A percentile compares a stretch with the other conserved stretches of the same genome.
Evolutionary conservation across 2,797 vertebrate genomes (phyloP).

Genomic region (Sitta carolinensis): DNA sequence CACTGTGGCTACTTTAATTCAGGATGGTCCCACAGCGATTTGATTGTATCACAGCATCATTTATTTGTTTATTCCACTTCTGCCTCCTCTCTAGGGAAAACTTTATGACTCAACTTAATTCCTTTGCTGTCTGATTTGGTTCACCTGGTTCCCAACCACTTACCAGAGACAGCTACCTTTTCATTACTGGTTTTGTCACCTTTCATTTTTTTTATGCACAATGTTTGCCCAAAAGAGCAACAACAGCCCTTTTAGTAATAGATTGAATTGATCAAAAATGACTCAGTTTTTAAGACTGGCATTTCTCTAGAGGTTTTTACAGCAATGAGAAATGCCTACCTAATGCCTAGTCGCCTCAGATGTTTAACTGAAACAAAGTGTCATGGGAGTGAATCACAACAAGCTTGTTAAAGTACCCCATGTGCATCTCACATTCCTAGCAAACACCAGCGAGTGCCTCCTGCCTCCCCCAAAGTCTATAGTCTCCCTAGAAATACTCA

Average conservation of each 20-base stretch:
- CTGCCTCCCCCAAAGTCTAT: background rate
- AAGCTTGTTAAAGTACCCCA: background rate
- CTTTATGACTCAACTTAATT: constrained; percentile 17
- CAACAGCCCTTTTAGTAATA: background rate
- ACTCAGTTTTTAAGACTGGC: background rate
- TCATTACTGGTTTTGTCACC: background rate
- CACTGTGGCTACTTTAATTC: background rate
- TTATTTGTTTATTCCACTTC: background rate
- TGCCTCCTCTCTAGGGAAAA: background rate
- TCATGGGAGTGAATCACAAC: background rate
- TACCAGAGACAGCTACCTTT: background rate
- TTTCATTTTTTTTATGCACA: background rate
- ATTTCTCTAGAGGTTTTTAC: background rate
- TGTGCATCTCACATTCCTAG: background rate
- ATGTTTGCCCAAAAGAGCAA: background rate
- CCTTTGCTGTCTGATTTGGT: background rate
- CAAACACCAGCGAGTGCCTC: background rate
- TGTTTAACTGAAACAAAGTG: background rate
- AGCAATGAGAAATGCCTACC: background rate
- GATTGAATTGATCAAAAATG: background rate
- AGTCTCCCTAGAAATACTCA: background rate
- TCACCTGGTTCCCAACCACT: background rate
- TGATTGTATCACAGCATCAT: background rate
- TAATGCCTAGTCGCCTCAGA: background rate
- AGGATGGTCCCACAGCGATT: background rate